phyloP scores from a whole-genome alignment of 2,113 vertebrate genomes.

The Pseudolaguvia tuberculata region DNA sequence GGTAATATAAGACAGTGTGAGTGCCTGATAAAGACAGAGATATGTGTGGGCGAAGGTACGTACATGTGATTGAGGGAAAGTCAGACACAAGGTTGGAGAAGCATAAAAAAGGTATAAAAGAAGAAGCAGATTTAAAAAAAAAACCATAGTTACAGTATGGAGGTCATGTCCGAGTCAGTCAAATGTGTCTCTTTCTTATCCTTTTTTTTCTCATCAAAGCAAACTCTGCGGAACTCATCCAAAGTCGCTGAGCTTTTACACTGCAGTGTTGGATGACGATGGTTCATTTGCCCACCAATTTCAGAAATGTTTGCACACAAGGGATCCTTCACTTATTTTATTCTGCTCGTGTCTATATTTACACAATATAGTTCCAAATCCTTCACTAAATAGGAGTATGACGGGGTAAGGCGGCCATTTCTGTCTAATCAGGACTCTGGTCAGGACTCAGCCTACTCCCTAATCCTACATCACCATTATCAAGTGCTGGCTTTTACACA shows the following conservation, averaged over 20 bases:
- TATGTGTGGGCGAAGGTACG: conserved; percentile 14
- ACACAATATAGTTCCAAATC: conserved; percentile 35
- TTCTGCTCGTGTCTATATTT: conserved; percentile 23
- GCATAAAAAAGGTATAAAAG: conserved; percentile 17
- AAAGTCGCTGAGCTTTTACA: conserved; percentile 25
- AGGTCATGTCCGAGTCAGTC: conserved; percentile 28
- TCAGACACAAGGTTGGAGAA: conserved; percentile 11
- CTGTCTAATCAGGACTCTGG: conserved; percentile 13
- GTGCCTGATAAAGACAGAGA: conserved; percentile 27
- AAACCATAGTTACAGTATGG: neutral
- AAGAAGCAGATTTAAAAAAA: conserved; percentile 4
- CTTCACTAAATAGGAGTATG: conserved; percentile 16
- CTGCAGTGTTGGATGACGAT: conserved; percentile 13
- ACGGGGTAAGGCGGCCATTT: conserved; percentile 15
- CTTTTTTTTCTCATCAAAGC: conserved; percentile 35
- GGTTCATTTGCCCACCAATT: conserved; percentile 16
- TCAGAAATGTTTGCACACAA: conserved; percentile 26
- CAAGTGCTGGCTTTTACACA: conserved; percentile 31
- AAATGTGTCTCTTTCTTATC: conserved; percentile 28
- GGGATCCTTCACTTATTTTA: conserved; percentile 30
- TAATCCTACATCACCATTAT: conserved; percentile 56
- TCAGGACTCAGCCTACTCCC: conserved; percentile 41
- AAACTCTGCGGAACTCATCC: conserved; percentile 2
- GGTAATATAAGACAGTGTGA: conserved; percentile 38
- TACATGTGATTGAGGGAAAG: conserved; percentile 26